These are phyloP conservation scores for Protophormia terraenovae DNA, from an alignment of 2,888 invertebrate genomes.

Conservation along the genomic window DNA sequence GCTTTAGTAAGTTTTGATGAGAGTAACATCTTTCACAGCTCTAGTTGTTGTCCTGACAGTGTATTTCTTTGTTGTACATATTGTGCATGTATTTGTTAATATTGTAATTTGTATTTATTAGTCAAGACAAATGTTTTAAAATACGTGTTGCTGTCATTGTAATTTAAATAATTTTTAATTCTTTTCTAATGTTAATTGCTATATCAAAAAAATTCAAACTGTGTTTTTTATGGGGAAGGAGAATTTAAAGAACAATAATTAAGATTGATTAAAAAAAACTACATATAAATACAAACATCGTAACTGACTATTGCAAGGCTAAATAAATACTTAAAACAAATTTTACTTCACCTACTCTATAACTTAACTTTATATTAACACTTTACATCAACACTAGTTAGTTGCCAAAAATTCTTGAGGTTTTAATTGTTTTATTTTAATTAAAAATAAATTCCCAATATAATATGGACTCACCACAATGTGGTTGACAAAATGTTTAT, in stretches of 20 bases:
- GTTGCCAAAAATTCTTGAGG: background rate
- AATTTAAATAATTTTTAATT: background rate
- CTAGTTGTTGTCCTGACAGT: background rate
- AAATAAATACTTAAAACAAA: too few species aligned
- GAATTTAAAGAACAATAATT: background rate
- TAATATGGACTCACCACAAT: background rate
- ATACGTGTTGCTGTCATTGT: background rate
- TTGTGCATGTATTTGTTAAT: slow-evolving; percentile 10
- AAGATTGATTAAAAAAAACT: too few species aligned
- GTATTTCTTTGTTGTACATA: background rate
- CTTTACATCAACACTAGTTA: too few species aligned
- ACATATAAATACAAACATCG: too few species aligned
- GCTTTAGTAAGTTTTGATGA: background rate
- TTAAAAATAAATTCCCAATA: background rate
- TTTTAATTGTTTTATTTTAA: background rate
- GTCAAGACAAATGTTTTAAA: slow-evolving; percentile 13
- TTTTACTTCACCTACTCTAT: too few species aligned
- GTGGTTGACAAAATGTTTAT: background rate
- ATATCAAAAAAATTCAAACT: background rate
- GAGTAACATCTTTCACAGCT: too few species aligned
- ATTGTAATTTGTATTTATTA: slow-evolving; percentile 50
- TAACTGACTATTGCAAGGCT: too few species aligned
- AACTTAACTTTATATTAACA: too few species aligned
- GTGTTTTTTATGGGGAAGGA: too few species aligned
- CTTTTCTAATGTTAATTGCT: background rate